Evolutionary conservation across 2,888 invertebrate genomes (phyloP).

Genomic region (Gasteruption jaculator): DNA sequence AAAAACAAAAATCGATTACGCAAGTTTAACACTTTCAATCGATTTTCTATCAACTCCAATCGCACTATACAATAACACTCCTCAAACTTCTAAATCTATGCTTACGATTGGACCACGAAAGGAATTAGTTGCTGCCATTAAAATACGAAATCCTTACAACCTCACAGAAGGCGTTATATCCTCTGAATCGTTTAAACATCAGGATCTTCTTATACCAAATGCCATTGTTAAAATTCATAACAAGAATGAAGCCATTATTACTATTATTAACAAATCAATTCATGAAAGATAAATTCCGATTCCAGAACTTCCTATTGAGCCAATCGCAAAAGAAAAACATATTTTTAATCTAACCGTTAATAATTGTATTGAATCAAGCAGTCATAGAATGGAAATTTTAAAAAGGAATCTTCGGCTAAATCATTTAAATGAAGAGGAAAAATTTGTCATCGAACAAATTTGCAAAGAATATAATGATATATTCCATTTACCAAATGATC

Average conservation of each 20-base stretch:
- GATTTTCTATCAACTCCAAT: conserved; percentile 7
- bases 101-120: conserved; percentile 4
- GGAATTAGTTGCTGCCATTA: conserved; percentile 1
- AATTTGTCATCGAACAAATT: conserved; percentile 6
- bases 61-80: conserved; percentile 7
- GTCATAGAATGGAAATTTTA: background rate
- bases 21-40: conserved; percentile 4
- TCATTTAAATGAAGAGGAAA: conserved; percentile 16
- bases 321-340: background rate
- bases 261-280: too few species aligned
- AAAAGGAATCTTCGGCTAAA: conserved; percentile 3
- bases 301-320: too few species aligned
- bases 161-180: conserved; percentile 6
- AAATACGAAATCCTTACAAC: conserved; percentile 5
- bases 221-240: background rate
- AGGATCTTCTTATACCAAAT: background rate
- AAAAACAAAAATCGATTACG: conserved; percentile 13
- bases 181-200: conserved; percentile 1
- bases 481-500: conserved; percentile 22
- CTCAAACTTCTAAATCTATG: conserved; percentile 1
- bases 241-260: background rate
- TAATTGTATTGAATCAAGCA: too few species aligned
- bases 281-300: too few species aligned
- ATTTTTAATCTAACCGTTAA: background rate
- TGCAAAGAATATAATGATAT: conserved; percentile 15